These are phyloP conservation scores for Drosophila trichaetosa DNA, from an alignment of 2,888 invertebrate genomes.

Conservation along the genomic window DNA sequence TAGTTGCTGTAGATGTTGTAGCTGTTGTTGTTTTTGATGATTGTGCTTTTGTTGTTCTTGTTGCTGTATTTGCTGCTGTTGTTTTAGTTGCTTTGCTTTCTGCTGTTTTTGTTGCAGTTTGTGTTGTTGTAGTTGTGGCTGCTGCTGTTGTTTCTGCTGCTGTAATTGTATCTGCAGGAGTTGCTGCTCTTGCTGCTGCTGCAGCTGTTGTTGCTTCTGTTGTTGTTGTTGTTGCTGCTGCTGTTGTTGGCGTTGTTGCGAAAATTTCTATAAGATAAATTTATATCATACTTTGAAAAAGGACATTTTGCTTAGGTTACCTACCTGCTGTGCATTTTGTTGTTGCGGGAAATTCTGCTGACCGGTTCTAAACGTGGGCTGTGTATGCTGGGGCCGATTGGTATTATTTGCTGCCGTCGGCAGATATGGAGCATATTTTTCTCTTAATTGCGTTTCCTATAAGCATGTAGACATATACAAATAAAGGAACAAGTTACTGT, in stretches of 20 bases:
- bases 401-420: rapidly evolving
- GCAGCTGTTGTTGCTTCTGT: not conserved
- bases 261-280: not conserved
- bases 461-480: too few species aligned
- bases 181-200: not conserved
- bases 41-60: too few species aligned
- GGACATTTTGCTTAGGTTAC: not conserved
- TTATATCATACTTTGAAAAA: not conserved
- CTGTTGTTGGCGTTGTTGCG: not conserved
- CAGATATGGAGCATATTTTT: not conserved
- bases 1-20: not conserved
- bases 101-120: not conserved
- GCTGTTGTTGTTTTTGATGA: not conserved
- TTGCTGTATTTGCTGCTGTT: not conserved
- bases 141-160: not conserved
- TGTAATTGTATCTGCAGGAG: too few species aligned
- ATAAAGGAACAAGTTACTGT: not conserved
- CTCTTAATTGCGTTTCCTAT: not conserved
- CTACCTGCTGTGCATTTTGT: not conserved
- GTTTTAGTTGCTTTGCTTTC: not conserved
- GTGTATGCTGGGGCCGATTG: not conserved
- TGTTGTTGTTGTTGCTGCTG: not conserved
- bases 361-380: not conserved
- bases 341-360: not conserved
- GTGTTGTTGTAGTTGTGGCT: not conserved